Evolutionary conservation across 2,888 invertebrate genomes (phyloP), one percentile per base, ranked within the genome.

Genomic region (Drosophila trichaetosa): DNA sequence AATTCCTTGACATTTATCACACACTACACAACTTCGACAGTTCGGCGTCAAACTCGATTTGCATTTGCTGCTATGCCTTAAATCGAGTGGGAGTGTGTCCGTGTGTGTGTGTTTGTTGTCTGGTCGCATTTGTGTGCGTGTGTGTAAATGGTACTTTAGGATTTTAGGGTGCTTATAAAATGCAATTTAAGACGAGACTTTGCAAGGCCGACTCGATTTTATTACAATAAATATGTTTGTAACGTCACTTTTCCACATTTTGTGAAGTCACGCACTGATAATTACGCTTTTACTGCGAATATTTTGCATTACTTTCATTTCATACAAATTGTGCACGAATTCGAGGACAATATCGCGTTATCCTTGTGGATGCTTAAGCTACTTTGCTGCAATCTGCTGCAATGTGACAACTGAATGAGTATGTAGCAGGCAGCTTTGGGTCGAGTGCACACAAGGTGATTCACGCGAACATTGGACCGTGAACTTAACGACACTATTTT

Each of bases 1-100:
- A 89, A 90, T 90, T 80, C 91, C 91, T 90, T 90, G 89, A 90
- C 91, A 90, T 91, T 90, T 91, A 83, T 73, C 73, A 61, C 68
- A 73, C 66, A 66, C 81, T 70, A 78, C 80, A 75, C 79, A 85
- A 73, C 85, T 85, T 85, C 86, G 81, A 85, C 88, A 73, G 69
- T 68, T 85, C 69, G 80, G 77, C 77, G 81, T 83, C 88, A 73
- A 82, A 83, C 85, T 87, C 75, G 79, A 87, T 87, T 87, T 87
- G 81, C 86, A 89, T 87, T 76, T 80, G 65, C 69, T 79, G 69
- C 60, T 52, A 53, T 34, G 36, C 49, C 24, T 56, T 53, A 67
- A 67, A 57, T 56, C 67, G 53, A 38, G 64, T 51, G 42, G 36
- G 34, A 60, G 48, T 56, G 7, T 51, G 34, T 49, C 53, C 57